These are phyloP conservation scores for Caprella mutica DNA, from an alignment of 2,888 invertebrate genomes.

Conservation along the genomic window DNA sequence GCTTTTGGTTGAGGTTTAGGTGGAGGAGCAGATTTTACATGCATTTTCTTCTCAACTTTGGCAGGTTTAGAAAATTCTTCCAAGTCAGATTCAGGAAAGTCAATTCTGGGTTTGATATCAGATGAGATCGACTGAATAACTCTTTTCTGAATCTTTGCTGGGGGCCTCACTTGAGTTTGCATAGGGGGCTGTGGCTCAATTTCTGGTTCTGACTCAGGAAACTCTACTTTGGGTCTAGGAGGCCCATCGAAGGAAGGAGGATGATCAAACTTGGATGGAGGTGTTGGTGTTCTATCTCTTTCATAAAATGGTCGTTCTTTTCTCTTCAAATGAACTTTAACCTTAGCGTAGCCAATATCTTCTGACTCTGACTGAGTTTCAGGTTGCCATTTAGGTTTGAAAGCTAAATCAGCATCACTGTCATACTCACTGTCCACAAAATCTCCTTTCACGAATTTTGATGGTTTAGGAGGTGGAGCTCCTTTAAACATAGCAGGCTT, in stretches of 20 bases:
- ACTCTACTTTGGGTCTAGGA: constrained; percentile 33
- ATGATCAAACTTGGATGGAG: constrained; percentile 53
- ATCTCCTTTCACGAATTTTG: constrained; percentile 54
- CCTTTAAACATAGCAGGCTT: constrained; percentile 37
- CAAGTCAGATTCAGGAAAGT: too few relatives aligned
- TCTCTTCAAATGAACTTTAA: constrained; percentile 38
- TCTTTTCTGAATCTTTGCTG: constrained; percentile 11
- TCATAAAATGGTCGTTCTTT: constrained; percentile 9
- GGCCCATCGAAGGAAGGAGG: constrained; percentile 45
- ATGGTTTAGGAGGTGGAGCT: constrained; percentile 51
- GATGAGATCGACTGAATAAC: too few relatives aligned
- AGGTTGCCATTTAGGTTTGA: constrained; percentile 53
- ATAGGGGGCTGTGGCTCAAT: constrained; percentile 15
- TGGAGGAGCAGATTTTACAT: constrained; percentile 17
- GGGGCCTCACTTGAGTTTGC: constrained; percentile 6
- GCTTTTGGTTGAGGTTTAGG: background rate
- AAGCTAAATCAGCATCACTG: constrained; percentile 53
- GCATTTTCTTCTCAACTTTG: constrained; percentile 12
- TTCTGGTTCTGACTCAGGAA: constrained; percentile 32
- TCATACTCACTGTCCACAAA: constrained; percentile 59
- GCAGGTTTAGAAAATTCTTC: too few relatives aligned
- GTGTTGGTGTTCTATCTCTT: constrained; percentile 29
- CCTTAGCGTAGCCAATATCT: constrained; percentile 50
- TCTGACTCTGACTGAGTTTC: constrained; percentile 47
- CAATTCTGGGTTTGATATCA: too few relatives aligned